Percentiles rank a stretch among this genome's conserved stretches.
phyloP scores from a whole-genome alignment of 1,140 invertebrate species.

The Drosophila simulans region DNA sequence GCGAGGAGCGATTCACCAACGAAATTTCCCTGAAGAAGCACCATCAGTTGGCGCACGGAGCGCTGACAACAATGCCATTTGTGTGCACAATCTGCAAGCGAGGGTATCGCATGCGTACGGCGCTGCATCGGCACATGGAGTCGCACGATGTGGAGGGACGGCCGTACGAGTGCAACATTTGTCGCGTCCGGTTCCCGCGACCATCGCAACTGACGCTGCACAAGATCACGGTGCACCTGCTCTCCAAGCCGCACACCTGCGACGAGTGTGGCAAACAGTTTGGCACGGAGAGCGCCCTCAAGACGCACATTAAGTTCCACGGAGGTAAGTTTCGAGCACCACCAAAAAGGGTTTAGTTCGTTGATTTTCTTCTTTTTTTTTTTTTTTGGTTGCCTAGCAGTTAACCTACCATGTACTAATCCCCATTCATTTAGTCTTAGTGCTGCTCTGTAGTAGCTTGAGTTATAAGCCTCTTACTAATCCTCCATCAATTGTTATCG shows the following conservation, averaged over 20 bases:
- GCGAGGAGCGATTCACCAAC: constrained; percentile 74
- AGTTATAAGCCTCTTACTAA: constrained; percentile 26
- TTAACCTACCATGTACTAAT: constrained; percentile 27
- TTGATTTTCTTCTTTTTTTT: neutral
- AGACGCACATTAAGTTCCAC: constrained; percentile 84
- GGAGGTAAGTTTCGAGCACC: constrained; percentile 76
- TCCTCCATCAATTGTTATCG: constrained; percentile 24
- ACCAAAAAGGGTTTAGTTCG: constrained; percentile 21
- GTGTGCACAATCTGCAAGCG: constrained; percentile 77
- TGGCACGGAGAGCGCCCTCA: constrained; percentile 81
- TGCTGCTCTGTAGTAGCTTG: constrained; percentile 5
- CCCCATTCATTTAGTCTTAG: constrained; percentile 21
- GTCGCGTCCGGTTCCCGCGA: constrained; percentile 73
- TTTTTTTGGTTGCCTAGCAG: constrained; percentile 33
- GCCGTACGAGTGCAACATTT: constrained; percentile 77
- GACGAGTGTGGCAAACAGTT: constrained; percentile 82
- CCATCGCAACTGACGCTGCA: constrained; percentile 75
- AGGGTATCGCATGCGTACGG: constrained; percentile 75
- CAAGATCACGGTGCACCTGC: constrained; percentile 77
- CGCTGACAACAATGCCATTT: constrained; percentile 70
- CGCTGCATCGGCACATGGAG: constrained; percentile 80
- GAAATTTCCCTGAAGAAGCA: constrained; percentile 76
- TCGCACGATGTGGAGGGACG: constrained; percentile 75
- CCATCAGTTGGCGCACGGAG: constrained; percentile 71
- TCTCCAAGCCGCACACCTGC: constrained; percentile 76